Conservation (phyloP, 2,888 invertebrate species). For the Archips crataeganus region DNA sequence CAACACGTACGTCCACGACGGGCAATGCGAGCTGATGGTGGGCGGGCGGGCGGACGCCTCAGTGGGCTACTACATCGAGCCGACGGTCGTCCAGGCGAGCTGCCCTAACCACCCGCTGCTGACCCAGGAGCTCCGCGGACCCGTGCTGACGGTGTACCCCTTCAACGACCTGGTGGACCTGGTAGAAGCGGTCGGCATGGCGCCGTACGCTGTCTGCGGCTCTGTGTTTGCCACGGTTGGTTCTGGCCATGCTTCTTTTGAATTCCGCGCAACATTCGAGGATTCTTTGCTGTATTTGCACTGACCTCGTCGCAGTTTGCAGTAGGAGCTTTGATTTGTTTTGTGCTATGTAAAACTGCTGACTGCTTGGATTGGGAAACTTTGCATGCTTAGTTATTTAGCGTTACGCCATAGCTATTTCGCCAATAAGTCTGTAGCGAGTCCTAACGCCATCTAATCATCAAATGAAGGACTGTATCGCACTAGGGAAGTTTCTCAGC, state of each 20-base stretch:
- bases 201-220: constrained; percentile 91
- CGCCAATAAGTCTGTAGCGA: too few relatives aligned
- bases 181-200: constrained; percentile 88
- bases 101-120: constrained; percentile 93
- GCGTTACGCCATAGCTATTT: too few relatives aligned
- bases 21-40: constrained; percentile 73
- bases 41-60: constrained; percentile 93
- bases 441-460: too few relatives aligned
- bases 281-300: too few relatives aligned
- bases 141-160: constrained; percentile 92
- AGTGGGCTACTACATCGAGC: constrained; percentile 94
- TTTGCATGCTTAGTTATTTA: too few relatives aligned
- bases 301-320: too few relatives aligned
- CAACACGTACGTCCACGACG: background rate
- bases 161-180: constrained; percentile 91
- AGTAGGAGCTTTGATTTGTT: too few relatives aligned
- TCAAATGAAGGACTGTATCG: too few relatives aligned
- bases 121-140: constrained; percentile 97
- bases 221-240: constrained; percentile 3
- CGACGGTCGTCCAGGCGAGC: constrained; percentile 92
- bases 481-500: too few relatives aligned
- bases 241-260: background rate
- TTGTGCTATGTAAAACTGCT: too few relatives aligned
- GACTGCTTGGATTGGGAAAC: too few relatives aligned
- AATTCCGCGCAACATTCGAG: too few relatives aligned